Conservation (phyloP, 1,140 invertebrate genomes). For the Drosophila kanapiae region DNA sequence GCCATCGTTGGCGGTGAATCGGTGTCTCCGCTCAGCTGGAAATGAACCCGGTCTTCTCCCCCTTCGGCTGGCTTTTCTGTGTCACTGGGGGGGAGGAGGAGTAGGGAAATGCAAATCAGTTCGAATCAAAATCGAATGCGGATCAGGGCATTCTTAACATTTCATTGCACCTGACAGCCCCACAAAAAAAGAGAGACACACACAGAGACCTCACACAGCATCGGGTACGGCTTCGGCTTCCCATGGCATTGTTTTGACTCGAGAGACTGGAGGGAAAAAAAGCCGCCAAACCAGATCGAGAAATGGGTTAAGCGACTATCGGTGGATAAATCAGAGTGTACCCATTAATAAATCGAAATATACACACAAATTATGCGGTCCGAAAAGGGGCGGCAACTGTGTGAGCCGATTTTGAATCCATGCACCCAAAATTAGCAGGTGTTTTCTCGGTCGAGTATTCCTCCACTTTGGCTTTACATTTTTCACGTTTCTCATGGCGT, state of each 20-base stretch:
- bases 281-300: constrained; percentile 52
- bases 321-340: constrained; percentile 43
- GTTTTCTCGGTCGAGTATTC: constrained; percentile 23
- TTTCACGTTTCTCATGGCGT: constrained; percentile 58
- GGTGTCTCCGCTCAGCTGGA: constrained; percentile 32
- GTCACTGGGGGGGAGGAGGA: constrained; percentile 2
- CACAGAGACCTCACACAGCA: constrained; percentile 38
- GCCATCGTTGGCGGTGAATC: constrained; percentile 8
- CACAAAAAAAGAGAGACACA: constrained; percentile 1
- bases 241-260: constrained; percentile 35
- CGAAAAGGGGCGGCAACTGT: constrained; percentile 62
- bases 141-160: constrained; percentile 49
- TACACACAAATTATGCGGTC: constrained; percentile 50
- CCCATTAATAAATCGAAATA: constrained; percentile 59
- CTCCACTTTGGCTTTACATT: constrained; percentile 5
- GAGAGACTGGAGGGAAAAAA: constrained; percentile 11
- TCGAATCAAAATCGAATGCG: constrained; percentile 44
- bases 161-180: constrained; percentile 34
- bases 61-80: constrained; percentile 27
- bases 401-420: constrained; percentile 16
- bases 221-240: not conserved
- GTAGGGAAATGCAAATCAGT: constrained; percentile 35
- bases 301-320: constrained; percentile 56
- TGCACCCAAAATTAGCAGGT: constrained; percentile 72
- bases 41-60: constrained; percentile 11